Evolutionary conservation across 2,797 vertebrate genomes (phyloP), one percentile per base, ranked within the genome.

Genomic region (Halcyon badia): DNA sequence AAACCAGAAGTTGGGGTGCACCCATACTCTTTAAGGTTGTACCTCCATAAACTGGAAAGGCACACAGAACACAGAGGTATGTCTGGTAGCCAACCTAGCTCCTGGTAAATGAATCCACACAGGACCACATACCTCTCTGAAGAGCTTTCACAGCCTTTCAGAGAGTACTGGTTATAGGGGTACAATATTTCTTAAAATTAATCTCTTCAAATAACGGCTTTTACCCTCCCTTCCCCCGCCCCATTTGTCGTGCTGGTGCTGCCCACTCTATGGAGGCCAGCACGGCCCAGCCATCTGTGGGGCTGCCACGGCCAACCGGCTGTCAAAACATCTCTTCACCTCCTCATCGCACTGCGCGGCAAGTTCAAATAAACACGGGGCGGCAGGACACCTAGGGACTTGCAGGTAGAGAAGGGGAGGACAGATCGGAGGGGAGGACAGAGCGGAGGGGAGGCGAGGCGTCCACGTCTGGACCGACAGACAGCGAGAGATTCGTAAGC

Each of bases 401-500:
- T 1, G 21, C 21, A 12, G 14, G 20, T 41, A 21, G 16, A 9
- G 18, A 5, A 20, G 26, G 9, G 46, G 21, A 6, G 6, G 21
- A 25, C 22, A 9, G 28, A 24, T 26, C 39, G 6, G 7, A 41
- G 7, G 8, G 9, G 5, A 46, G 6, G 21, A 25, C 22, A 9
- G 28, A 24, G 31, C 39, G 6, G 7, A 41, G 7, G 8, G 9
- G 5, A 46, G 20, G 3, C 0, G 46, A 3, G 28, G 46, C 46
- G 46, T 11, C 21, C 58, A 28, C 44, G 14, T 5, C 25, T 0
- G 46, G 4, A 13, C 30, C 5, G 2, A 9, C 37, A 0, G 9
- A 2, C 21, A 2, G 9, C 3, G 6, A 1, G 5, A 5, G 22
- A 7, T 7, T 3, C 0, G 4, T 8, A 24, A 5, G 6, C 4